Conservation (phyloP, 1,140 invertebrate genomes). For the Belonocnema kinseyi region DNA sequence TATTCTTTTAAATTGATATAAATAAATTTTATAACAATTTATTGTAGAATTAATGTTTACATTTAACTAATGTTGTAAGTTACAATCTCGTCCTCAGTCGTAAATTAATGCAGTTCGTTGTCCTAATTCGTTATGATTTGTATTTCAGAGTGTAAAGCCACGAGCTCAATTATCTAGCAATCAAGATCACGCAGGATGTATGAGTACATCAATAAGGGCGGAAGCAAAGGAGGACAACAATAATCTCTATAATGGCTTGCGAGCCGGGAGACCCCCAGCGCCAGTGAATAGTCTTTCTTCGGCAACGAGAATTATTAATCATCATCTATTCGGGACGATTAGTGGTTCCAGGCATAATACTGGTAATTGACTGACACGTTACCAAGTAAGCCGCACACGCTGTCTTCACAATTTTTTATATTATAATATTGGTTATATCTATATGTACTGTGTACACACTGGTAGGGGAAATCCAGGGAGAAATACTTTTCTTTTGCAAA, state of each 20-base stretch:
- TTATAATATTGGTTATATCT: constrained; percentile 41
- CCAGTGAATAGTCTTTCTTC: constrained; percentile 81
- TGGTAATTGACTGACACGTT: constrained; percentile 58
- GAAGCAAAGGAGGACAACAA: constrained; percentile 64
- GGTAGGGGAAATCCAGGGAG: constrained; percentile 11
- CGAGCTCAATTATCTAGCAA: constrained; percentile 64
- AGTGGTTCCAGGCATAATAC: constrained; percentile 72
- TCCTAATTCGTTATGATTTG: neutral
- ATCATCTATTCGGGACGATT: constrained; percentile 82
- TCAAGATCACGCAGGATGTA: constrained; percentile 56
- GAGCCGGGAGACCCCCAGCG: constrained; percentile 67
- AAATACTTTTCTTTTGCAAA: constrained; percentile 25
- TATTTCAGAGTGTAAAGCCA: constrained; percentile 64
- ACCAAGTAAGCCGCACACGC: constrained; percentile 61
- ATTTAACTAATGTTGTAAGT: too few relatives aligned
- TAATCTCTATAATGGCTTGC: constrained; percentile 60
- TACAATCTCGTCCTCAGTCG: too few relatives aligned
- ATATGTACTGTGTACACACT: constrained; percentile 33
- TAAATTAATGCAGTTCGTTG: too few relatives aligned
- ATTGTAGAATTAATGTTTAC: too few relatives aligned
- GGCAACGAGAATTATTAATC: constrained; percentile 84
- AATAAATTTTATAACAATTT: too few relatives aligned
- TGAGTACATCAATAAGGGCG: constrained; percentile 57
- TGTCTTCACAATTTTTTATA: constrained; percentile 55
- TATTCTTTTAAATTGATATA: too few relatives aligned